Conservation (phyloP, 2,797 vertebrate species). For the Phyllotis vaccarum region DNA sequence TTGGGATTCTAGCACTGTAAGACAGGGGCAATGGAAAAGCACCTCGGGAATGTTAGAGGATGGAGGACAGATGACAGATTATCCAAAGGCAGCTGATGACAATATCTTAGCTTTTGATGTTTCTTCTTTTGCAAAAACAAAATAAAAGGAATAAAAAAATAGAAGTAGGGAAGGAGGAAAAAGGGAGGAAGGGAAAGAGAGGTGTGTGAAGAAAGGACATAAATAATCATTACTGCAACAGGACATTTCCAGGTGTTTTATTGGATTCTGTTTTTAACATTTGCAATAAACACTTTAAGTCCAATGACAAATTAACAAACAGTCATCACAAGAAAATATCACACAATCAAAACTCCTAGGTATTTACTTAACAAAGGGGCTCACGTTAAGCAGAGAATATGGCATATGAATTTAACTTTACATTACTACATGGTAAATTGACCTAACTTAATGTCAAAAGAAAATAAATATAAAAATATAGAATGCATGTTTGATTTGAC, state of each 20-base stretch:
- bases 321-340: constrained; percentile 82
- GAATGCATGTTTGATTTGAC: constrained; percentile 60
- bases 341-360: constrained; percentile 70
- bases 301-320: constrained; percentile 73
- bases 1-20: not conserved
- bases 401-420: constrained; percentile 79
- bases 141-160: not conserved
- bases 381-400: constrained; percentile 65
- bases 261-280: constrained; percentile 85
- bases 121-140: constrained; percentile 54
- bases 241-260: constrained; percentile 81
- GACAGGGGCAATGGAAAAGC: not conserved
- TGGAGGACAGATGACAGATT: not conserved
- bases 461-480: constrained; percentile 65
- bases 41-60: not conserved
- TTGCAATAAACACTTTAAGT: constrained; percentile 76
- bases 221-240: constrained; percentile 30
- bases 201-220: not conserved
- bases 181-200: not conserved
- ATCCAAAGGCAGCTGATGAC: not conserved
- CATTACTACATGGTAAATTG: constrained; percentile 61
- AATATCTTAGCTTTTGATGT: not conserved
- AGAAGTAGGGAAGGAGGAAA: not conserved
- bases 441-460: constrained; percentile 77
- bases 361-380: constrained; percentile 76